Base-by-base conservation (phyloP, 2,113 vertebrate species). In the Lagopus muta region DNA sequence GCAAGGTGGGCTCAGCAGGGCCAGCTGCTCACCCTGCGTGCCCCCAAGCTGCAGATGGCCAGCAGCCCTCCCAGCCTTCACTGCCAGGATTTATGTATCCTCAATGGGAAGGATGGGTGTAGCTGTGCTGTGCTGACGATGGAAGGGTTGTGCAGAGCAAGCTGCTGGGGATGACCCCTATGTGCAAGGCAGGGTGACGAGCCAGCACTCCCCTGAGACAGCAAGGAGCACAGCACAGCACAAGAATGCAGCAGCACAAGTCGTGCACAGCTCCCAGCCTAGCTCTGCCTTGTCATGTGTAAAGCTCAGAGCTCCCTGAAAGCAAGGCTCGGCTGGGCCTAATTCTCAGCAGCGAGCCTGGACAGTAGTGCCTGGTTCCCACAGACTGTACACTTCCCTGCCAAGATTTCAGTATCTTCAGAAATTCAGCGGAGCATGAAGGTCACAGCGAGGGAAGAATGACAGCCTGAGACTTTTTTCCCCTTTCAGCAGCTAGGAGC, bases 371-470 rank as follows among this genome's bases (percentile, higher is more conserved):
- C 94, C 92, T 93, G 86, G 93, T 97, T 97, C 97, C 97, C 97
- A 98, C 97, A 97, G 94, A 95, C 96, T 93, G 92, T 86, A 89
- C 85, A 92, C 94, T 97, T 97, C 93, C 97, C 97, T 97, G 97
- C 97, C 97, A 97, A 97, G 96, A 97, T 96, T 96, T 97, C 92
- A 91, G 94, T 96, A 95, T 97, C 97, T 97, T 97, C 96, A 97
- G 95, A 96, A 97, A 97, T 89, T 62, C 94, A 97, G 43, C 82
- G 89, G 97, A 96, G 96, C 95, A 92, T 97, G 97, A 98, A 97
- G 97, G 97, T 97, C 97, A 97, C 86, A 86, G 88, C 80, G n/a
- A 96, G 95, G 95, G 86, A 97, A 97, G 95, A 96, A 95, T 95
- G 96, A 96, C 96, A 97, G 95, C 93, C 93, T 95, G 90, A 92